Percentiles rank a stretch among this genome's conserved stretches.
Evolutionary conservation across 2,113 vertebrate species (phyloP).

Genomic region (Neogobius melanostomus): DNA sequence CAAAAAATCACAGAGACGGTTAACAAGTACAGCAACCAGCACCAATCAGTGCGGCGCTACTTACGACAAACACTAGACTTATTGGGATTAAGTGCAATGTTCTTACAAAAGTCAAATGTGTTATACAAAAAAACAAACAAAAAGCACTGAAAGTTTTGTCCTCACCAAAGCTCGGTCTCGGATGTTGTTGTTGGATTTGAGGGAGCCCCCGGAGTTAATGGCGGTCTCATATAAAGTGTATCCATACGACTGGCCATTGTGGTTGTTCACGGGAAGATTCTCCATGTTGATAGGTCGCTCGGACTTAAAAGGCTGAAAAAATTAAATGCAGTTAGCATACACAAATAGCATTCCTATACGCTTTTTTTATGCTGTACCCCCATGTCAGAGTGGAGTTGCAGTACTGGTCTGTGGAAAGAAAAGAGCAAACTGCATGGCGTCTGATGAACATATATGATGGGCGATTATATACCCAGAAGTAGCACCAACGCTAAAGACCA

Average conservation of each 20-base stretch:
- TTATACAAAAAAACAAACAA: background rate
- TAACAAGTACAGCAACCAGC: constrained; percentile 28
- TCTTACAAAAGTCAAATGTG: constrained; percentile 2
- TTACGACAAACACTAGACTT: constrained; percentile 21
- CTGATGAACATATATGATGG: too few relatives aligned
- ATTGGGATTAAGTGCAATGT: constrained; percentile 9
- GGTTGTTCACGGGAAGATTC: constrained; percentile 81
- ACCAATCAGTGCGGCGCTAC: constrained; percentile 15
- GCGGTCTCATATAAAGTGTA: constrained; percentile 85
- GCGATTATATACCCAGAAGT: too few relatives aligned
- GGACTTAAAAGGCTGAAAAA: constrained; percentile 75
- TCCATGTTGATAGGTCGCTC: constrained; percentile 86
- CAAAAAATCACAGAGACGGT: constrained; percentile 16
- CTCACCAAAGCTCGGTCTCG: constrained; percentile 86
- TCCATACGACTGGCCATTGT: constrained; percentile 84
- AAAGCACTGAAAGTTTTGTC: background rate
- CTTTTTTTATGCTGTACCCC: too few relatives aligned
- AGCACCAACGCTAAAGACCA: too few relatives aligned
- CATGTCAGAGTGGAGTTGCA: too few relatives aligned
- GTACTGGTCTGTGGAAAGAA: too few relatives aligned
- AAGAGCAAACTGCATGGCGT: too few relatives aligned
- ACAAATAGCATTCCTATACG: background rate
- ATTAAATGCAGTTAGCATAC: background rate
- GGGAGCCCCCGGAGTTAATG: constrained; percentile 75
- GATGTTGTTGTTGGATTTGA: constrained; percentile 76